Percentiles rank a stretch among this genome's conserved stretches.
phyloP scores from a whole-genome alignment of 2,797 vertebrate genomes.

The Takifugu ocellatus region DNA sequence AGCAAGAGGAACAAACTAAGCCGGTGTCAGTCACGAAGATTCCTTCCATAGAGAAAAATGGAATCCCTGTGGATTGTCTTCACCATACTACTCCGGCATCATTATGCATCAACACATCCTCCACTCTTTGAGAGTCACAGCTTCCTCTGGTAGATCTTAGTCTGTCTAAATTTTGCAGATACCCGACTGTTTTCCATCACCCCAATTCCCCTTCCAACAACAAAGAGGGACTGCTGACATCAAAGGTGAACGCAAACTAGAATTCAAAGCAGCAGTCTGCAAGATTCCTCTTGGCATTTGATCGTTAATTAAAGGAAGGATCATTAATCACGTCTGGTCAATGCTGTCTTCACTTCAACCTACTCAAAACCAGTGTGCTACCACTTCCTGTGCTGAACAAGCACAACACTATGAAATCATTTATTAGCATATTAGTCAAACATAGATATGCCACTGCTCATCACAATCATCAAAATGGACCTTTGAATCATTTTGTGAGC shows the following conservation, averaged over 20 bases:
- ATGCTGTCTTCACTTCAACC: background rate
- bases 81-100: conserved; percentile 22
- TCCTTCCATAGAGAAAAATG: conserved; percentile 45
- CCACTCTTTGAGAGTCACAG: conserved; percentile 38
- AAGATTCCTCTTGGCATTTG: conserved; percentile 2
- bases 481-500: no score
- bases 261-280: conserved; percentile 17
- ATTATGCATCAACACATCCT: conserved; percentile 50
- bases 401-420: no score
- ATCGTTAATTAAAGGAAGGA: background rate
- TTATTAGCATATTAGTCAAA: no score
- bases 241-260: conserved; percentile 12
- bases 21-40: conserved; percentile 52
- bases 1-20: conserved; percentile 41
- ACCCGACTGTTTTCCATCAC: conserved; percentile 23
- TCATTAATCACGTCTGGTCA: background rate
- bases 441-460: no score
- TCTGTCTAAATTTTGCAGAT: conserved; percentile 40
- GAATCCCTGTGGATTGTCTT: conserved; percentile 35
- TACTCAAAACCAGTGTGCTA: background rate
- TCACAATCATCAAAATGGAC: no score
- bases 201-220: conserved; percentile 19
- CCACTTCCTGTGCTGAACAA: no score
- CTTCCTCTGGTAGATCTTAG: conserved; percentile 36
- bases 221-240: conserved; percentile 26